These are phyloP conservation scores for Geococcyx californianus DNA, from an alignment of 2,113 vertebrate genomes.

Conservation along the genomic window DNA sequence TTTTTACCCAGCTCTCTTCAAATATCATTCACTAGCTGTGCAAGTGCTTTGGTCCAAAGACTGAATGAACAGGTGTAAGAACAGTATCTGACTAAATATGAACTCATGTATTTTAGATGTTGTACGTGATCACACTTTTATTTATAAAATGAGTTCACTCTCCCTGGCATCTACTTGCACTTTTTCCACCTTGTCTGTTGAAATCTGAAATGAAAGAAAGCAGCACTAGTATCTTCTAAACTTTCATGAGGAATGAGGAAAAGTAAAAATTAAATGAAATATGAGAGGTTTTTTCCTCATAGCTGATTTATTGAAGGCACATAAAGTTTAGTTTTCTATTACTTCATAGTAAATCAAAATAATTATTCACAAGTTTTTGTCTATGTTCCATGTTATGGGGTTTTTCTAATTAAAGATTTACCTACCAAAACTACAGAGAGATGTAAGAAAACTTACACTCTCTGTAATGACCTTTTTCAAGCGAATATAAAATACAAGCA, in stretches of 20 bases:
- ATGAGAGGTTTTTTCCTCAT: background rate
- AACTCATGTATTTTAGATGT: conserved; percentile 63
- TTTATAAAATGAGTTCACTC: conserved; percentile 48
- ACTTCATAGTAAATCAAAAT: background rate
- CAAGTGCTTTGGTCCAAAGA: conserved; percentile 69
- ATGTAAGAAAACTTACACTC: background rate
- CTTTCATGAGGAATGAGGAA: no score
- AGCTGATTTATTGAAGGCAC: background rate
- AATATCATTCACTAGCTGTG: conserved; percentile 63
- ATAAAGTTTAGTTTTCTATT: background rate
- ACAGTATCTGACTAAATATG: conserved; percentile 63
- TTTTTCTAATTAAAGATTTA: background rate
- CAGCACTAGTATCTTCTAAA: background rate
- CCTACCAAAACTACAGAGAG: background rate
- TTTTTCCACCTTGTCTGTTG: background rate
- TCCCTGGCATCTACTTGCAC: background rate
- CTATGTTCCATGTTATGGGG: background rate
- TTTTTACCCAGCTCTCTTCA: conserved; percentile 68
- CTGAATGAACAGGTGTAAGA: conserved; percentile 75
- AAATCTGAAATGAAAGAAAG: conserved; percentile 24
- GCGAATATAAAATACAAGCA: background rate
- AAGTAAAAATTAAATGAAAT: background rate
- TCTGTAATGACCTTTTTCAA: background rate
- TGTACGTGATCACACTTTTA: conserved; percentile 40
- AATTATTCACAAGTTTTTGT: background rate